Percentiles rank a stretch among this genome's conserved stretches.
Conservation (phyloP, 2,113 vertebrate species). For the Sinocyclocheilus anshuiensis region DNA sequence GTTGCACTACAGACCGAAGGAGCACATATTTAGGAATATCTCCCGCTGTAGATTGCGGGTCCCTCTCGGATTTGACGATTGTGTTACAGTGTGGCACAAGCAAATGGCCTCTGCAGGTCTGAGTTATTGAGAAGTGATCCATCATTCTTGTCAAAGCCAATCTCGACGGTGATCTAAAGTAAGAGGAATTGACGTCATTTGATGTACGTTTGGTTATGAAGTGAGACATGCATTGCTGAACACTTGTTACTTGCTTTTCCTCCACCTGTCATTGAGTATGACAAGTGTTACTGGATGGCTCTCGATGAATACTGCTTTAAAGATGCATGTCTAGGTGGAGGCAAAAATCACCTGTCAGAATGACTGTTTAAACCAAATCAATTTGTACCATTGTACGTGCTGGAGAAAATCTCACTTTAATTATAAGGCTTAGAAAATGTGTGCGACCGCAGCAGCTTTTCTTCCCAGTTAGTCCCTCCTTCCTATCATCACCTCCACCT, state of each 20-base stretch:
- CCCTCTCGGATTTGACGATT: constrained; percentile 23
- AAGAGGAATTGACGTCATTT: constrained; percentile 3
- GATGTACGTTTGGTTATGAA: constrained; percentile 5
- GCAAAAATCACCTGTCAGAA: constrained; percentile 52
- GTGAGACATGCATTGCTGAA: constrained; percentile 10
- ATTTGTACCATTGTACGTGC: not conserved
- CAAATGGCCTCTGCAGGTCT: constrained; percentile 48
- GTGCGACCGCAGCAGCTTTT: not conserved
- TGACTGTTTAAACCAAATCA: not conserved
- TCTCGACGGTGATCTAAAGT: not conserved
- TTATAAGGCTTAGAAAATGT: not conserved
- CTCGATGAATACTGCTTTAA: constrained; percentile 38
- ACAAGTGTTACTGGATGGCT: constrained; percentile 62
- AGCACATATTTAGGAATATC: constrained; percentile 44
- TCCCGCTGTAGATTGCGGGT: constrained; percentile 5
- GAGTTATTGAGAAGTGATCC: constrained; percentile 44
- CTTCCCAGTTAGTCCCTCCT: not conserved
- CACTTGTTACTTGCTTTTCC: constrained; percentile 15
- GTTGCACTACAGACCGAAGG: constrained; percentile 45
- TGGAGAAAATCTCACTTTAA: not conserved
- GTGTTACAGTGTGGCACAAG: constrained; percentile 36
- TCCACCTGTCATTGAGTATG: constrained; percentile 41
- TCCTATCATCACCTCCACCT: constrained; percentile 14
- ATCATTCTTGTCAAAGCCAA: constrained; percentile 40
- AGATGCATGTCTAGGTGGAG: constrained; percentile 33